Evolutionary conservation across 2,113 vertebrate genomes (phyloP).

Genomic region (Strix uralensis): DNA sequence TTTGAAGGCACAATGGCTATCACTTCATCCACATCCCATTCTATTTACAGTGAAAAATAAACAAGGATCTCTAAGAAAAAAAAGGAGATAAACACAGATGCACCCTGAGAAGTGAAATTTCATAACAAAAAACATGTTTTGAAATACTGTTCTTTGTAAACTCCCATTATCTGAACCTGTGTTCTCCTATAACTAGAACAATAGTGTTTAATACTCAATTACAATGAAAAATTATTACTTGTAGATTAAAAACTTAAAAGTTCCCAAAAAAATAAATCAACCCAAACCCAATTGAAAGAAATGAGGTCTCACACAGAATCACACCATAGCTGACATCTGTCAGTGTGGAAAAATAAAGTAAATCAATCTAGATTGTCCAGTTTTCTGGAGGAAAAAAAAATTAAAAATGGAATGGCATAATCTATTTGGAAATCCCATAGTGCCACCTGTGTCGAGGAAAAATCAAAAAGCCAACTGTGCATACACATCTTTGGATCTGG

Average conservation of each 20-base stretch:
- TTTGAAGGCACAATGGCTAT: slow-evolving; percentile 62
- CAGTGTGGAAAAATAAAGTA: neutral
- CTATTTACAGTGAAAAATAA: slow-evolving; percentile 43
- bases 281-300: neutral
- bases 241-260: neutral
- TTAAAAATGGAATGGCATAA: neutral
- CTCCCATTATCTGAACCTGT: slow-evolving; percentile 5
- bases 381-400: neutral
- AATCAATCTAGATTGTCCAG: neutral
- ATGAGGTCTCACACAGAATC: neutral
- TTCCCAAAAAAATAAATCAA: neutral
- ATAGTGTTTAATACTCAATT: neutral
- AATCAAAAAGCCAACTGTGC: neutral
- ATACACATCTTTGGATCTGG: slow-evolving; percentile 24
- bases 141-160: slow-evolving; percentile 49
- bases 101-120: slow-evolving; percentile 60
- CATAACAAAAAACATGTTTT: slow-evolving; percentile 12
- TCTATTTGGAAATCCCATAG: slow-evolving; percentile 3
- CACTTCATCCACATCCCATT: neutral
- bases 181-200: neutral
- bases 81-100: slow-evolving; percentile 2
- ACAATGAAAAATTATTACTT: slow-evolving; percentile 9
- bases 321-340: neutral
- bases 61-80: neutral
- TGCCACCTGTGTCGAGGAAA: neutral